These are phyloP conservation scores for Trissoscelio sp. DNA, from an alignment of 2,888 invertebrate species.

Conservation along the genomic window DNA sequence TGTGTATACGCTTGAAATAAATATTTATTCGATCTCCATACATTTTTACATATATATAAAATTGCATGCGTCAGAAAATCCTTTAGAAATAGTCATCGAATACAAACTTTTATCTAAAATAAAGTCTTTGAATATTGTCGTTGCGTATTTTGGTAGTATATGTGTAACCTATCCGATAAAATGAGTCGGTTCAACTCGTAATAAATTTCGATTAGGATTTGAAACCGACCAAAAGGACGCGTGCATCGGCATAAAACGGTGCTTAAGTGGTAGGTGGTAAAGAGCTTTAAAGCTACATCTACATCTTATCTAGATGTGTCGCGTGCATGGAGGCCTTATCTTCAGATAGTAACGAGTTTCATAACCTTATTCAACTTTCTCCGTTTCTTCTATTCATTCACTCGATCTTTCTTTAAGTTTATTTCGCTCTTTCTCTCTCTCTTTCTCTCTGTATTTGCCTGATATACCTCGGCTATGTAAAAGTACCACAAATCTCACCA, in stretches of 20 bases:
- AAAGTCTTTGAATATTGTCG: slow-evolving; percentile 13
- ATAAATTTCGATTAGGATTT: slow-evolving; percentile 72
- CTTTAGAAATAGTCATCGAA: slow-evolving; percentile 12
- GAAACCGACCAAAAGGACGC: slow-evolving; percentile 45
- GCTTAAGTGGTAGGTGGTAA: slow-evolving; percentile 63
- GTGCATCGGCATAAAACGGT: slow-evolving; percentile 63
- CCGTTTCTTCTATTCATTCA: slow-evolving; percentile 6
- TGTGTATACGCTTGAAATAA: slow-evolving; percentile 19
- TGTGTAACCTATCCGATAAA: slow-evolving; percentile 43
- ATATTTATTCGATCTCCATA: slow-evolving; percentile 38
- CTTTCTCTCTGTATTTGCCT: background rate
- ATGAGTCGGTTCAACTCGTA: slow-evolving; percentile 64
- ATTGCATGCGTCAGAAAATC: slow-evolving; percentile 12
- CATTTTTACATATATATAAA: slow-evolving; percentile 9
- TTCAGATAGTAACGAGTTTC: slow-evolving; percentile 71
- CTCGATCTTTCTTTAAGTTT: background rate
- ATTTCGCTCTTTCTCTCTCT: slow-evolving; percentile 7
- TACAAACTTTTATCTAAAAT: slow-evolving; percentile 33
- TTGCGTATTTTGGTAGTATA: slow-evolving; percentile 3
- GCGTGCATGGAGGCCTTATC: slow-evolving; percentile 63
- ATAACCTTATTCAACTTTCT: slow-evolving; percentile 69
- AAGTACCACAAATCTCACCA: slow-evolving; percentile 50
- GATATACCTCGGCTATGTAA: slow-evolving; percentile 3
- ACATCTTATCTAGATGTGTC: slow-evolving; percentile 59
- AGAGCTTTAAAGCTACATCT: slow-evolving; percentile 61